Conservation (phyloP, 2,888 invertebrate genomes). For the Chrysina gloriosa region DNA sequence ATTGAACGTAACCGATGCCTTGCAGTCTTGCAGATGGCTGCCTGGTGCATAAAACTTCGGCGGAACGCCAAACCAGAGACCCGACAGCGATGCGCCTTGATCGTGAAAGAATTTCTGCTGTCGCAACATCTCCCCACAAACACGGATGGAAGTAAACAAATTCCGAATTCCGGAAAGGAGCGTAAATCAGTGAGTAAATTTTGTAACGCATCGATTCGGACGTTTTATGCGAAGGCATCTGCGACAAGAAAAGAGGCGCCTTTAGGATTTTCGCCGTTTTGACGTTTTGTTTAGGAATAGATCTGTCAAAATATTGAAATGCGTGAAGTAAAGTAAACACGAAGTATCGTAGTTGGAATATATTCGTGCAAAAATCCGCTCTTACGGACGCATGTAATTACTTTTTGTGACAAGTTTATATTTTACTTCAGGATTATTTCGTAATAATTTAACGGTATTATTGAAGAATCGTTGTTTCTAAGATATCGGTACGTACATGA, state of each 20-base stretch:
- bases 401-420: too few species aligned
- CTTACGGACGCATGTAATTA: too few species aligned
- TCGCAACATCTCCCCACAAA: constrained; percentile 23
- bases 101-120: constrained; percentile 32
- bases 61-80: not conserved
- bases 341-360: too few species aligned
- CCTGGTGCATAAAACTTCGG: not conserved
- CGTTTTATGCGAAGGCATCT: constrained; percentile 3
- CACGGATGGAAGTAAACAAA: constrained; percentile 23
- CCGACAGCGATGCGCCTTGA: constrained; percentile 3
- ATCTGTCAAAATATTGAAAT: constrained; percentile 21
- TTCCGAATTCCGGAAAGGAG: constrained; percentile 22
- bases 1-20: constrained; percentile 3
- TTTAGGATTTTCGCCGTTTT: constrained; percentile 15
- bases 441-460: too few species aligned
- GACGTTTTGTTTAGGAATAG: constrained; percentile 14
- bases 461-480: too few species aligned
- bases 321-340: too few species aligned
- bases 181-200: not conserved
- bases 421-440: too few species aligned
- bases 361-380: too few species aligned
- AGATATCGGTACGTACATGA: too few species aligned
- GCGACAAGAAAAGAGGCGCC: not conserved
- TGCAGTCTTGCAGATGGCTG: constrained; percentile 15
- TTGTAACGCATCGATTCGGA: constrained; percentile 4